Conservation (phyloP, 2,113 vertebrate species). For the Sturnus vulgaris region DNA sequence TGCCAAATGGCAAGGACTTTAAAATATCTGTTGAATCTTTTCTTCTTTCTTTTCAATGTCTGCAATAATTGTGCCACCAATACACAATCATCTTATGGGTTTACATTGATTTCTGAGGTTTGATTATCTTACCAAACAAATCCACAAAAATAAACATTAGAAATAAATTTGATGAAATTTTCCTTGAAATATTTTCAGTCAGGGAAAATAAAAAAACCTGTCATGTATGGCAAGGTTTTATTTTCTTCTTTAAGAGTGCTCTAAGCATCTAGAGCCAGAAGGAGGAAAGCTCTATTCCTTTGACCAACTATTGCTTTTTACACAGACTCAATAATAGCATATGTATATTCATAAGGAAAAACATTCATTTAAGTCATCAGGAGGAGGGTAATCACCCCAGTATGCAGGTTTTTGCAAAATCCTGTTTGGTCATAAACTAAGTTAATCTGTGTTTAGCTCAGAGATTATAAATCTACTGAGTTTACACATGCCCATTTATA, state of each 20-base stretch:
- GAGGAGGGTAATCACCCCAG: background rate
- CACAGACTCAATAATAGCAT: background rate
- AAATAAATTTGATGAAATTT: background rate
- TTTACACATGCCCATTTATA: background rate
- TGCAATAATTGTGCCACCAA: background rate
- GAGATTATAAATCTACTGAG: background rate
- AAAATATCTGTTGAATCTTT: background rate
- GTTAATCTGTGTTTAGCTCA: constrained; percentile 5
- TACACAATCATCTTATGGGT: background rate
- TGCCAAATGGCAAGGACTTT: background rate
- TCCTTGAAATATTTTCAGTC: background rate
- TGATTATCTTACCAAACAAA: background rate
- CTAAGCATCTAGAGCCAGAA: background rate
- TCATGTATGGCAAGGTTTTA: background rate
- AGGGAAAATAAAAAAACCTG: background rate
- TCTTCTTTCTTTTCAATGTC: background rate
- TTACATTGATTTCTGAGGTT: background rate
- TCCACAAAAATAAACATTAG: background rate
- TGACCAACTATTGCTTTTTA: background rate
- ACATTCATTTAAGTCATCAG: constrained; percentile 17
- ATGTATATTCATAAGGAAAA: constrained; percentile 29
- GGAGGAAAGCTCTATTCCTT: background rate
- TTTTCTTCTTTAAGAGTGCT: background rate
- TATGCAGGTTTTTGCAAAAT: constrained; percentile 17
- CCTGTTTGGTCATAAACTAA: background rate